Conservation (phyloP, 35 echinoderm and acorn worm species). For the Chiridota heheva region DNA sequence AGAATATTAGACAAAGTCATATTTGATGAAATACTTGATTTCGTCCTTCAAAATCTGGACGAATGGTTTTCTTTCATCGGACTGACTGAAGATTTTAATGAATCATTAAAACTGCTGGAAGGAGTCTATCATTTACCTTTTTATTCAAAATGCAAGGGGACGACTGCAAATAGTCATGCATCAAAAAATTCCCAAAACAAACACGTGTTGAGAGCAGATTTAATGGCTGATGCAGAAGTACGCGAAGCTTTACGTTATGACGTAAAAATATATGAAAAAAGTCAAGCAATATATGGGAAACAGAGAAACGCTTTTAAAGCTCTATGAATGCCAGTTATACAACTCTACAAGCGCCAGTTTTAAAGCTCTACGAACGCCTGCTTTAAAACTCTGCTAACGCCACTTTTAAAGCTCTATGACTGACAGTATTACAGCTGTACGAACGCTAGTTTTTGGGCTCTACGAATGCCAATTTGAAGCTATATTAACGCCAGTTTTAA, state of each 20-base stretch:
- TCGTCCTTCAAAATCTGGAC: conserved; percentile 72
- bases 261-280: conserved; percentile 53
- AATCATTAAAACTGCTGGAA: conserved; percentile 65
- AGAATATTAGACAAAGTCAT: conserved; percentile 32
- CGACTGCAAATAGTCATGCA: conserved; percentile 47
- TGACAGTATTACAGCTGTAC: no score
- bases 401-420: no score
- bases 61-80: conserved; percentile 85
- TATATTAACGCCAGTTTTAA: no score
- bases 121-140: conserved; percentile 70
- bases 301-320: no score
- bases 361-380: no score
- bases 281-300: conserved; percentile 60
- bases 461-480: no score
- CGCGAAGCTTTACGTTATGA: conserved; percentile 43
- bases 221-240: conserved; percentile 49
- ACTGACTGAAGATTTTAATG: conserved; percentile 72
- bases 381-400: no score
- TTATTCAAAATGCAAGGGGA: conserved; percentile 46
- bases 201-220: conserved; percentile 10
- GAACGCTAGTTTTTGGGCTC: no score
- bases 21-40: conserved; percentile 58
- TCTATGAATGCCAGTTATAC: no score
- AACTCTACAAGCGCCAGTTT: no score
- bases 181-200: background rate